Base-by-base conservation (phyloP, 2,797 vertebrate species). In the Peromyscus nudipes region DNA sequence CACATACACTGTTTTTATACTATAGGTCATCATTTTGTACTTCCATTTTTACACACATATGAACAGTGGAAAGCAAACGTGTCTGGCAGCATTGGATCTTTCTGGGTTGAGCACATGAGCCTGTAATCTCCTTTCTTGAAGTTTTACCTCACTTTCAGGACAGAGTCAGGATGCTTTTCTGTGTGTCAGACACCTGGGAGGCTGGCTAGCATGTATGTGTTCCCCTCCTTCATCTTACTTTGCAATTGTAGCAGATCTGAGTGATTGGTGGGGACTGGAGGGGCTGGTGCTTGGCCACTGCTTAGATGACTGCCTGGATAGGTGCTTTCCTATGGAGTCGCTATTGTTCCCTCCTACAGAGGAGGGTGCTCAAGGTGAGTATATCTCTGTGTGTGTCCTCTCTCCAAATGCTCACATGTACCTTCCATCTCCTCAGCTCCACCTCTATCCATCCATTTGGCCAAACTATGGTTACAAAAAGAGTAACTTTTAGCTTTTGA, bases 121-220 rank as follows among this genome's bases (percentile, higher is more conserved):
- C 9, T n/a, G 9, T n/a, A 6, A 12, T 11, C 34, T 7, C 27
- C 6, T 25, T 82, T 57, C 49, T 21, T 52, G 17, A 4, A n/a
- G 55, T 3, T 37, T 8, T 12, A 12, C 1, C 1, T 4, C 49
- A 11, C 4, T 1, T 27, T 19, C 29, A 10, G 46, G 0, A 4
- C n/a, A 37, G 2, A 27, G 31, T 9, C 12, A 1, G 6, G 2
- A 1, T 12, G 52, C 6, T 13, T 2, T 29, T 6, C 3, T 17
- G 2, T 7, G 65, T 71, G 1, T 8, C 5, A 1, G 0, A 7
- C 2, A 27, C 3, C 11, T 25, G 21, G 0, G 0, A 29, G 1
- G 7, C 2, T 31, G 17, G 14, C 14, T 4, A 6, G 14, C 10
- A 0, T 7, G 11, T 7, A 2, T 4, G 2, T 29, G 31, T 34